Conservation (phyloP, 2,797 vertebrate genomes). For the Melanotaenia maccullochi region DNA sequence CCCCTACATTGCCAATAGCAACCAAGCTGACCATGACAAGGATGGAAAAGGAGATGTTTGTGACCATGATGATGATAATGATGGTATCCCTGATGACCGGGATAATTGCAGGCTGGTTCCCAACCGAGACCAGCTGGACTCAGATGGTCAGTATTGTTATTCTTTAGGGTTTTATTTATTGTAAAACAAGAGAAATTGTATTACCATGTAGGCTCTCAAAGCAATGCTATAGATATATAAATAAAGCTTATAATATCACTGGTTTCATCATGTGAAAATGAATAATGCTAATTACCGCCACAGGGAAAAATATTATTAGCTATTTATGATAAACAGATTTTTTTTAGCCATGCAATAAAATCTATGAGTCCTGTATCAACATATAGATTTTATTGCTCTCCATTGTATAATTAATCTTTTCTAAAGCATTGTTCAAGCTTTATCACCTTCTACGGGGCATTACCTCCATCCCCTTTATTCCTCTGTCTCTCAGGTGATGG, state of each 20-base stretch:
- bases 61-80: conserved; percentile 94
- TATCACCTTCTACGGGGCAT: conserved; percentile 19
- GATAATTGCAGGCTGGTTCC: conserved; percentile 95
- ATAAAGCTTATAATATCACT: not conserved
- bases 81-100: conserved; percentile 92
- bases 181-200: not conserved
- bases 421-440: conserved; percentile 26
- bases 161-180: fast-evolving
- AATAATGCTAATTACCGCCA: conserved; percentile 10
- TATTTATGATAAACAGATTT: conserved; percentile 38
- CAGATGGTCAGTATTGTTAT: conserved; percentile 82
- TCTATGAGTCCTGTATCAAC: conserved; percentile 19
- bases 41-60: conserved; percentile 94
- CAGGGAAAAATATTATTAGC: conserved; percentile 16
- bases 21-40: conserved; percentile 94
- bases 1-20: conserved; percentile 93
- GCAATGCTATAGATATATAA: not conserved
- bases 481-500: conserved; percentile 84
- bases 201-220: not conserved
- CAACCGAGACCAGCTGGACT: conserved; percentile 90
- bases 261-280: conserved; percentile 4
- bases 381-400: conserved; percentile 39
- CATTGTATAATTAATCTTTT: conserved; percentile 19
- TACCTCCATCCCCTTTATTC: conserved; percentile 6
- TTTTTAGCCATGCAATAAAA: conserved; percentile 38